Base-by-base conservation (phyloP, 2,797 vertebrate genomes). In the Graptemys geographica region DNA sequence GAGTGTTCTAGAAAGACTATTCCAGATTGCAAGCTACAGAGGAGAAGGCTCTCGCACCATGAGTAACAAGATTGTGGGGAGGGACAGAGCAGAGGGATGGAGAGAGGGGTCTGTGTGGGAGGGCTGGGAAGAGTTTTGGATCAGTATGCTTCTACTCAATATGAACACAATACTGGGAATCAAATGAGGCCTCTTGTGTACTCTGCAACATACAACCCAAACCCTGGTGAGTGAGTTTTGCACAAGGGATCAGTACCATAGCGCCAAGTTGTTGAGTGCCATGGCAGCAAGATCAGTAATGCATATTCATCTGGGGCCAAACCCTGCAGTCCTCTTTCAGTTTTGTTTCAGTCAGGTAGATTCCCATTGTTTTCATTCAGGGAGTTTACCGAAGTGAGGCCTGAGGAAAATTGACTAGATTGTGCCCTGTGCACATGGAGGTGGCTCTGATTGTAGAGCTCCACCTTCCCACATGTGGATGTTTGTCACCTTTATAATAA, bases 1-100 rank as follows among this genome's bases (percentile, higher is more conserved):
- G 49, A 96, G 95, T 95, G 96, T 94, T 92, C 83, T 41, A 49
- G 51, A 69, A 90, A 94, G 16, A 83, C 87, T 93, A 62, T 25
- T 91, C 84, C 74, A 96, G 82, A 94, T 44, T 27, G 84, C n/a
- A 82, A 87, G 3, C 5, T 65, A 69, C 11, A 84, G 21, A 80
- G 37, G 59, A 91, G 52, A 28, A 33, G 1, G 15, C 57, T 94
- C 21, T 44, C 0, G 0, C 57, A 47, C 1, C 21, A 82, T 92
- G 74, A 0, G 0, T 16, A 72, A 89, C 41, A 85, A 83, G 79
- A 78, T 59, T 95, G 11, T 78, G 92, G 52, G 57, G 51, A 91
- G 89, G 21, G 49, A 55, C 25, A 93, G 51, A 81, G 18, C 31
- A 83, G 90, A 92, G 25, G 23, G 41, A 78, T 1, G 0, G 2